A percentile compares a stretch with the other conserved stretches of the same genome.
phyloP scores from a whole-genome alignment of 2,888 invertebrate genomes.

The Ceraclea dissimilis region DNA sequence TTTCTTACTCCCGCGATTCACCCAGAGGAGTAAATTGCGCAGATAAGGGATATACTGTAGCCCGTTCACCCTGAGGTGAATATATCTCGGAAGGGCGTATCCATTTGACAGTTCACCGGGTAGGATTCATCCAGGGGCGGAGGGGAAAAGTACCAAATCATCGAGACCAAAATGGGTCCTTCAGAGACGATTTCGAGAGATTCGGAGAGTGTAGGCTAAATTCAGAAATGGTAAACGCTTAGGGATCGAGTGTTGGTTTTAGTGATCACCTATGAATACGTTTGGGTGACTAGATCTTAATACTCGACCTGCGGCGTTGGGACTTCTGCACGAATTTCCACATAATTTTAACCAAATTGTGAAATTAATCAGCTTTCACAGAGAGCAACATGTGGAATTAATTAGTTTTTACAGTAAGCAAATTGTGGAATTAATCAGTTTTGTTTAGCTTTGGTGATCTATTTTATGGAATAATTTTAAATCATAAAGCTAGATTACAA shows the following conservation, averaged over 20 bases:
- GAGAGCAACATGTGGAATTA: not conserved
- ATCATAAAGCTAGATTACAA: not conserved
- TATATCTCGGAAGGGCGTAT: slow-evolving; percentile 7
- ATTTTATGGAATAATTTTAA: not conserved
- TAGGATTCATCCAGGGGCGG: slow-evolving; percentile 29
- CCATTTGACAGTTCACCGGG: slow-evolving; percentile 30
- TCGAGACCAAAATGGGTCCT: not conserved
- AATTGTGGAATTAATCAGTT: not conserved
- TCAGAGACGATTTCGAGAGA: not conserved
- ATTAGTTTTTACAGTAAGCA: no score
- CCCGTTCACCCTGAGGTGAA: not conserved
- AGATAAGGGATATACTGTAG: no score
- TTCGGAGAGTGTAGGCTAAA: no score
- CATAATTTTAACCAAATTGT: no score
- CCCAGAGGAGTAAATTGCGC: no score
- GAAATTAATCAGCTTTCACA: no score
- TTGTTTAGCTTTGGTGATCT: not conserved
- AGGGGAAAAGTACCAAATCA: not conserved
- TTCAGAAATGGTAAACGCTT: not conserved
- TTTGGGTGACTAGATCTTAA: no score
- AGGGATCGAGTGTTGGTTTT: not conserved
- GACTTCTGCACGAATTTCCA: no score
- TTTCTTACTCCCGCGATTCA: no score
- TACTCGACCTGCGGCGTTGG: no score
- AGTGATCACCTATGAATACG: not conserved